Evolutionary conservation across 92 coral and sea anemone species (phyloP), one percentile per base, ranked within the genome.

Genomic region (Hydrozoanthus gracilis): DNA sequence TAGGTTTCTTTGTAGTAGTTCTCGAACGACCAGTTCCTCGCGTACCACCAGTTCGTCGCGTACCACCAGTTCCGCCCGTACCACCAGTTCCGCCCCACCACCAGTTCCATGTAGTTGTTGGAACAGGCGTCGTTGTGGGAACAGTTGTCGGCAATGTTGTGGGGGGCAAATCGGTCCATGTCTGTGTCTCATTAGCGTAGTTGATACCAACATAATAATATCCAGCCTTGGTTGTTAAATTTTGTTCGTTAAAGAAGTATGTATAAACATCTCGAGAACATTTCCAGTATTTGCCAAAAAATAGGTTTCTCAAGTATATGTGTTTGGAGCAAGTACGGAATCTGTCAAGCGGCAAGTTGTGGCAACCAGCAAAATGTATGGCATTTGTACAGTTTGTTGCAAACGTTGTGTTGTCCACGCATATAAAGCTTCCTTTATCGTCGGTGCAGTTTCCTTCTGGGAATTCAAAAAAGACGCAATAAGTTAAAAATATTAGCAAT

Each of bases 161-260:
- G 15, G 85, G 85, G 0, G 85, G 85, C 9, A 65, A 17, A 18
- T 80, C 85, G 17, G 85, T 80, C 85, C 73, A 45, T 49, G 64
- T 74, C 55, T 80, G 85, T 13, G 85, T 80, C 18, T 80, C 85
- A 6, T 80, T 80, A 1, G 39, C 7, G 46, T 64, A 64, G 64
- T 80, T 80, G 3, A 80, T 80, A 16, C 85, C 85, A 14, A 64
- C 46, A 49, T 80, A 80, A 62, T 80, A 80, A 11, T 0, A 0
- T 2, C 85, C 85, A 80, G 85, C 85, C 27, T 45, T 12, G 44
- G 73, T 80, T 16, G 85, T 80, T 8, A 2, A 9, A 6, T 80
- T 80, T 67, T 27, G 39, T 27, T 64, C 56, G 48, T 80, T 80
- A 12, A 80, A 80, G 14, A 80, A 80, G 47, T 65, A 47, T 4